phyloP scores from a whole-genome alignment of 2,113 vertebrate species.

The Tympanuchus pallidicinctus region DNA sequence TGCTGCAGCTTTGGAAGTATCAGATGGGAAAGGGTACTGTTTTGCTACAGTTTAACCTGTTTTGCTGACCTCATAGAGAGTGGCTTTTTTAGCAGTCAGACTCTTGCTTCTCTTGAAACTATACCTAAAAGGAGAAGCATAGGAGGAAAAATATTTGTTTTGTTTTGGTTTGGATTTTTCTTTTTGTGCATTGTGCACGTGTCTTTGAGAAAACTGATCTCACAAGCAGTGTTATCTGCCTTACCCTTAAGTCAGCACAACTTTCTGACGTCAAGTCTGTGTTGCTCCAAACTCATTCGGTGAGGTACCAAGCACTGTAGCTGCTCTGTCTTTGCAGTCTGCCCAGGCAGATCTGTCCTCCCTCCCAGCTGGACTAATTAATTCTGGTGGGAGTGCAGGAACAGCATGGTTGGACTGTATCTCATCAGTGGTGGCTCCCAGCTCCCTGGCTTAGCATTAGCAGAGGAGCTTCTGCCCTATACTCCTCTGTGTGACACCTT shows the following conservation, averaged over 20 bases:
- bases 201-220: neutral
- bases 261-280: neutral
- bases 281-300: neutral
- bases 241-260: neutral
- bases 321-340: neutral
- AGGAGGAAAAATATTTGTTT: neutral
- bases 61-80: neutral
- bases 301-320: neutral
- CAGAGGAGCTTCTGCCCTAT: neutral
- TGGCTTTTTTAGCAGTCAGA: neutral
- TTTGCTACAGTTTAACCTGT: neutral
- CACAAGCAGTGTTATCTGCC: neutral
- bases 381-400: constrained; percentile 17
- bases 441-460: neutral
- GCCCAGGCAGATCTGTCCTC: constrained; percentile 15
- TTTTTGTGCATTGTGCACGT: neutral
- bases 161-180: neutral
- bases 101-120: neutral
- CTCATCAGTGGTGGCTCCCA: neutral
- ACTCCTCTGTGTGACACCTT: accelerated
- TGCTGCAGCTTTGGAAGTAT: neutral
- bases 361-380: constrained; percentile 29
- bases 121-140: neutral
- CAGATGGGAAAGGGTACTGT: neutral
- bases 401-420: neutral